Percentiles rank a stretch among this genome's conserved stretches.
Evolutionary conservation across 2,888 invertebrate genomes (phyloP).

Genomic region (Cephus pulcher): DNA sequence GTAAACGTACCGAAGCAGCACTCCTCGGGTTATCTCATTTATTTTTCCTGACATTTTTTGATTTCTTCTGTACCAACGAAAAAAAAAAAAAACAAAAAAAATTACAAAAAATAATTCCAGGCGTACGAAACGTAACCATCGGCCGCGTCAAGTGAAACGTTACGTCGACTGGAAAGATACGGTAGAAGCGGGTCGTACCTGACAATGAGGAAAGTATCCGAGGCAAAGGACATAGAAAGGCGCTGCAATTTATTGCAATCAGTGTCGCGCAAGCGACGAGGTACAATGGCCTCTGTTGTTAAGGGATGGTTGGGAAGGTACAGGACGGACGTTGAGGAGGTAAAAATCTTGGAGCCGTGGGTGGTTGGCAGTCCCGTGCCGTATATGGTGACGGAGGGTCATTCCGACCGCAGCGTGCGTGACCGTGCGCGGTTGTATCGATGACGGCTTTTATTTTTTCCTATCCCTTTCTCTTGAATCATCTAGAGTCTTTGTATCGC

Average conservation of each 20-base stretch:
- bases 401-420: neutral
- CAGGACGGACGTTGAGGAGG: neutral
- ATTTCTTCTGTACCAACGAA: conserved; percentile 10
- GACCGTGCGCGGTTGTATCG: conserved; percentile 4
- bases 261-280: conserved; percentile 40
- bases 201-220: neutral
- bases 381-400: conserved; percentile 18
- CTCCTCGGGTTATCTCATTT: neutral
- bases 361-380: conserved; percentile 19
- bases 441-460: neutral
- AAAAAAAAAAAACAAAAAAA: neutral
- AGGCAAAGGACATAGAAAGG: neutral
- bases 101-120: neutral
- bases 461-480: neutral
- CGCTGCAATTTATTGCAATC: conserved; percentile 56
- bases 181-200: conserved; percentile 35
- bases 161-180: conserved; percentile 29
- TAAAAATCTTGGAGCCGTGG: conserved; percentile 7
- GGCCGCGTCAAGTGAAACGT: neutral
- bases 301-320: neutral
- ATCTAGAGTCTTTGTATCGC: neutral
- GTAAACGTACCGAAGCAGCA: neutral
- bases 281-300: neutral
- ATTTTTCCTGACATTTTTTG: neutral
- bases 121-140: neutral